phyloP scores from a whole-genome alignment of 2,797 vertebrate genomes.

The Pangasius larnaudii region DNA sequence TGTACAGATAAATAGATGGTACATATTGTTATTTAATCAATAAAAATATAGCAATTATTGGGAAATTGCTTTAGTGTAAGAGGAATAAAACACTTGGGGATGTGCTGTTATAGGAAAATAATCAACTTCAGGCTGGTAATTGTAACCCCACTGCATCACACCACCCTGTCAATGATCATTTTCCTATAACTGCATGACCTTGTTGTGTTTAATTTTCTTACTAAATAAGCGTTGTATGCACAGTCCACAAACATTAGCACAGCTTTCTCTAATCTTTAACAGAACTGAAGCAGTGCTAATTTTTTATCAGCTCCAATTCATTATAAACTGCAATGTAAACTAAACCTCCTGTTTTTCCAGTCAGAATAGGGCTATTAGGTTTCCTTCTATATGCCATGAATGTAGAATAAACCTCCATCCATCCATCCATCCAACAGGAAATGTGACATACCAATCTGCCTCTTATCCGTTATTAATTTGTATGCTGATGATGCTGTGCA shows the following conservation, averaged over 20 bases:
- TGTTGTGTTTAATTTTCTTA: too few species aligned
- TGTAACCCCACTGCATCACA: too few species aligned
- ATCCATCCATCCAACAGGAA: neutral
- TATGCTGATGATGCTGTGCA: neutral
- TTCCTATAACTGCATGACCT: too few species aligned
- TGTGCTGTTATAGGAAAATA: too few species aligned
- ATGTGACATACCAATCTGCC: neutral
- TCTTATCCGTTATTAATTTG: neutral
- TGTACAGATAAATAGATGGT: too few species aligned
- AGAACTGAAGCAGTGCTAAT: too few species aligned
- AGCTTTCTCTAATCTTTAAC: too few species aligned
- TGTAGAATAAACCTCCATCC: neutral
- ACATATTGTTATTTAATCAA: neutral
- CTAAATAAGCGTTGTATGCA: too few species aligned
- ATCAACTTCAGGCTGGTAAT: too few species aligned
- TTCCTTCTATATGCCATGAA: neutral
- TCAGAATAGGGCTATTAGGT: neutral
- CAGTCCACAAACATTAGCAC: too few species aligned
- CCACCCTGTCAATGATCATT: too few species aligned
- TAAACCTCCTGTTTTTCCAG: neutral
- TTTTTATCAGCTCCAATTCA: neutral
- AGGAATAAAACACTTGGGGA: too few species aligned
- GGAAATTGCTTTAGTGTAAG: neutral
- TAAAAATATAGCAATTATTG: neutral
- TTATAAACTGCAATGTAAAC: neutral